Base-by-base conservation (phyloP, 2,888 invertebrate species). In the Dilophus febrilis region DNA sequence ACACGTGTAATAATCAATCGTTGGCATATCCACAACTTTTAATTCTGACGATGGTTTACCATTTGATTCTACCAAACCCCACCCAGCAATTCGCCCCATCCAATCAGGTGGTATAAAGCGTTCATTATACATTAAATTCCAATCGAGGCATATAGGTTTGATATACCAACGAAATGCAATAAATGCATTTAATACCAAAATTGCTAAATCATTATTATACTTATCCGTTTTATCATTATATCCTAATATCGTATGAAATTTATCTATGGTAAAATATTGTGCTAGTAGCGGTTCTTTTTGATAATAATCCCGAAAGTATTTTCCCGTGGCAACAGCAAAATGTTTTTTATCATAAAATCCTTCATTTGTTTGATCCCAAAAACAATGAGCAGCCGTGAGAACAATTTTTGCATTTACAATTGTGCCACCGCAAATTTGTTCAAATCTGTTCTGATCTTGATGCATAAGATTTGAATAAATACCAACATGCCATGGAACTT, bases 111-210 rank as follows among this genome's bases (percentile, higher is more conserved):
- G 30, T 4, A 40, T 40, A 2, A 33, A 35, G 14, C 43, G 40
- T 2, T 46, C 40, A 22, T 41, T 45, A 19, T 33, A 47, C 3
- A 16, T n/a, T n/a, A 41, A 42, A 35, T 46, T 36, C 50, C 51
- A 52, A 17, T 54, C 51, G 3, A 55, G 46, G 44, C 64, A 64
- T 10, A 61, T 53, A n/a, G 60, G 58, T 40, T 54, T 55, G 8
- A 61, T 55, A 11, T 53, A 48, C 28, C 46, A 43, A 2, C 55
- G 51, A 29, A 57, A 51, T 11, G 40, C 43, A 27, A 64, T 51
- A 11, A 43, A 36, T n/a, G 46, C 45, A 31, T 48, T 46, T 17
- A 59, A 42, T n/a, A 55, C 45, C 12, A 62, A 22, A 4, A 61
- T 38, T 1, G 60, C 60, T 37, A 64, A 53, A 46, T 64, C 64